Base-by-base conservation (phyloP, 1,140 invertebrate species). In the Drosophila tsacasi region DNA sequence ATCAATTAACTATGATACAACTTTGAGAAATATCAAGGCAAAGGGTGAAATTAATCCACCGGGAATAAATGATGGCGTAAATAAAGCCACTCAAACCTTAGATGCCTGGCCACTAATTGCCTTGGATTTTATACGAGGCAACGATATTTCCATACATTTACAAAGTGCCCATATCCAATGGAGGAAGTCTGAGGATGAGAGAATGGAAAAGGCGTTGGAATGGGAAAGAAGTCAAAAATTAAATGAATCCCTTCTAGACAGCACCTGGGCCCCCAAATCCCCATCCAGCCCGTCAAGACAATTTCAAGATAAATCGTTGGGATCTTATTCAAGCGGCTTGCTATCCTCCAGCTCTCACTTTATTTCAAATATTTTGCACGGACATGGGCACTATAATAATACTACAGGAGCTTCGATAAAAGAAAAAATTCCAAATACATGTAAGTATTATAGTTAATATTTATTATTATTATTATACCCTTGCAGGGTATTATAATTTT, bases 1-100 rank as follows among this genome's bases (percentile, higher is more conserved):
- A 85, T 95, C 97, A 0, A 97, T 98, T 2, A 98, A 98, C 82
- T 98, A 98, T 81, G 97, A 98, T 82, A 94, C 96, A 39, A 97
- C 97, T 81, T 93, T 98, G 37, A 92, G 97, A 2, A 97, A 97
- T 68, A 97, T 98, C 25, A 97, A 97, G 81, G 95, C 96, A 0
- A 97, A 97, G 77, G 95, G 95, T 2, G 96, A 96, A 91, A 96
- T 95, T 2, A 95, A 95, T 4, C 96, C 95, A 39, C 95, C 96
- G 2, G 95, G 96, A 23, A 96, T 97, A 61, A 95, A 95, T 76
- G 96, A 96, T 63, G 96, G 95, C 1, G 94, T 95, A 19, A 95
- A 94, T 75, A 97, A 97, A 73, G 96, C 96, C 12, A 95, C 94
- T 79, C 96, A 97, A 86, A 97, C 96, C 0, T 95, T 96, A 15